Conservation (phyloP, 2,797 vertebrate species). For the Fundulus diaphanus region DNA sequence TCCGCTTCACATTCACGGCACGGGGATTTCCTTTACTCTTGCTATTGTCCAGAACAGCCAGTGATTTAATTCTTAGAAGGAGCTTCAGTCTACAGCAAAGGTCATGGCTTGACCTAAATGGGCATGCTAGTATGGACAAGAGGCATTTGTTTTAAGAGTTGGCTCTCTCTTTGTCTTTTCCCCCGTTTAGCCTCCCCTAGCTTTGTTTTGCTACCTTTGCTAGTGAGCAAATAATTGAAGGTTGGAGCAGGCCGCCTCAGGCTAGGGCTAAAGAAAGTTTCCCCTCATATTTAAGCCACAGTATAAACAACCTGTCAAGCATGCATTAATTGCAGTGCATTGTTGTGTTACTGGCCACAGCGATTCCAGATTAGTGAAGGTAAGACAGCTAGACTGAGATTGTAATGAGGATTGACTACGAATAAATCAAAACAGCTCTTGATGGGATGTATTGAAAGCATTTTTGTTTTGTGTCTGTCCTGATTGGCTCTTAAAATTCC, state of each 20-base stretch:
- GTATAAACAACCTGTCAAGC: conserved; percentile 65
- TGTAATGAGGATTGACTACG: conserved; percentile 42
- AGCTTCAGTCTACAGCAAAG: conserved; percentile 53
- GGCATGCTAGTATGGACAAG: conserved; percentile 51
- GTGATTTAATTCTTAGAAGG: conserved; percentile 48
- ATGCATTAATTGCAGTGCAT: conserved; percentile 27
- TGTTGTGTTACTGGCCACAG: conserved; percentile 35
- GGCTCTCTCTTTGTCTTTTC: conserved; percentile 58
- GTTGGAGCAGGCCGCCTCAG: conserved; percentile 51
- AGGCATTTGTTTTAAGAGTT: conserved; percentile 61
- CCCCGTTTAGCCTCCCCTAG: conserved; percentile 19
- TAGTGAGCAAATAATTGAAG: conserved; percentile 61
- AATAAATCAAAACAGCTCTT: conserved; percentile 16
- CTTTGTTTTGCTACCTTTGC: conserved; percentile 31
- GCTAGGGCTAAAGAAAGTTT: conserved; percentile 54
- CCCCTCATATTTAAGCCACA: conserved; percentile 40
- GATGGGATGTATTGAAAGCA: conserved; percentile 29
- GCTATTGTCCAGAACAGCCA: conserved; percentile 40
- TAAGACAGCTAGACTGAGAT: conserved; percentile 31
- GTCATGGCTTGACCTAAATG: conserved; percentile 65
- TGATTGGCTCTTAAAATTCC: conserved; percentile 35
- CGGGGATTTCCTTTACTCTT: conserved; percentile 66
- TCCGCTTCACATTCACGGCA: conserved; percentile 45
- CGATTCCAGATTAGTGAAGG: conserved; percentile 39
- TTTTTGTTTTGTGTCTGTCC: conserved; percentile 34